Evolutionary conservation across 2,797 vertebrate species (phyloP).

Genomic region (Squalus acanthias): DNA sequence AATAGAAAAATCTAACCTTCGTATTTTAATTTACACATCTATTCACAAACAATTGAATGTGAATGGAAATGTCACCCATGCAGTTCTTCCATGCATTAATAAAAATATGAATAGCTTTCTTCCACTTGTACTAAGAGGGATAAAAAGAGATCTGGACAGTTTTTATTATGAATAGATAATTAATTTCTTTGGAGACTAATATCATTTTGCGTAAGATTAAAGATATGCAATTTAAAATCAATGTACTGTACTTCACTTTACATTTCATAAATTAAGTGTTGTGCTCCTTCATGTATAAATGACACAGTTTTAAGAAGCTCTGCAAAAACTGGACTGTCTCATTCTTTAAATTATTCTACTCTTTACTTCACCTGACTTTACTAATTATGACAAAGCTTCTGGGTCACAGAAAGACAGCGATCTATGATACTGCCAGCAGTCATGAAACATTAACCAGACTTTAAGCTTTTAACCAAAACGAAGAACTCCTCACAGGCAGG

Average conservation of each 20-base stretch:
- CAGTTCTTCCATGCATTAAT: not conserved
- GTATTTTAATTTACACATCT: not conserved
- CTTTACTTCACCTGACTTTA: slow-evolving; percentile 17
- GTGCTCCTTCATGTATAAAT: slow-evolving; percentile 7
- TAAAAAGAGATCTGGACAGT: not conserved
- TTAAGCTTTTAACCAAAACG: slow-evolving; percentile 36
- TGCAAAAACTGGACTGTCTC: not conserved
- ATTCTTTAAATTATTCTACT: slow-evolving; percentile 17
- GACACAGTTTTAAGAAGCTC: not conserved
- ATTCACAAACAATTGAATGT: slow-evolving; percentile 28
- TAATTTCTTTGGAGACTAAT: slow-evolving; percentile 11
- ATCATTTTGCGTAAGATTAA: not conserved
- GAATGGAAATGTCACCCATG: slow-evolving; percentile 10
- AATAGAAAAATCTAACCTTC: not conserved
- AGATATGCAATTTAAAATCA: slow-evolving; percentile 10
- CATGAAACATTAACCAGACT: slow-evolving; percentile 43
- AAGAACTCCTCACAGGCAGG: slow-evolving; percentile 28
- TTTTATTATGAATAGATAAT: slow-evolving; percentile 16
- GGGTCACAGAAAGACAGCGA: slow-evolving; percentile 44
- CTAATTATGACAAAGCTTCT: slow-evolving; percentile 19
- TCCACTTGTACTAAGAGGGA: not conserved
- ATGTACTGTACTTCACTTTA: not conserved
- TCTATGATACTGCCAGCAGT: slow-evolving; percentile 42
- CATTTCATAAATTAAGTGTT: slow-evolving; percentile 13
- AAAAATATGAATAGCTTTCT: slow-evolving; percentile 16